These are phyloP conservation scores for Drosophila tripunctata DNA, from an alignment of 2,888 invertebrate genomes.

Conservation along the genomic window DNA sequence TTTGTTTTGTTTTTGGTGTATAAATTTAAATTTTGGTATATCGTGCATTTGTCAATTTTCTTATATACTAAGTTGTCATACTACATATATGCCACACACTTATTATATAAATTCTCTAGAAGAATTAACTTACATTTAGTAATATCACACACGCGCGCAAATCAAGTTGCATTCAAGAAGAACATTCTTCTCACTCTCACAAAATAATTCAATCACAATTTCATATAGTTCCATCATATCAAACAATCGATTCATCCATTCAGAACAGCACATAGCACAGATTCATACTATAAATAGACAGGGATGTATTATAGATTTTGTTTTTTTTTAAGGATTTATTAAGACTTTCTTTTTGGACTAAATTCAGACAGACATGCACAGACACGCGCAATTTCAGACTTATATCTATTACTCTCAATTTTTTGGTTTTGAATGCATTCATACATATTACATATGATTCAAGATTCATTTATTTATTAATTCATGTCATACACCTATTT, in stretches of 20 bases:
- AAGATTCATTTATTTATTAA: constrained; percentile 8
- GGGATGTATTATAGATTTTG: constrained; percentile 13
- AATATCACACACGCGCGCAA: constrained; percentile 78
- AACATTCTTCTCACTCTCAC: constrained; percentile 12
- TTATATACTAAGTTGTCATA: constrained; percentile 59
- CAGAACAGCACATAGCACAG: constrained; percentile 36
- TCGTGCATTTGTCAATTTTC: constrained; percentile 30
- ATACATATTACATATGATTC: constrained; percentile 22
- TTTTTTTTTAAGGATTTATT: constrained; percentile 25
- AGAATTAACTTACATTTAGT: constrained; percentile 63
- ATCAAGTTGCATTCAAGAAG: constrained; percentile 45
- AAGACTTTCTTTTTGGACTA: constrained; percentile 18
- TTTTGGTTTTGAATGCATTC: constrained; percentile 23
- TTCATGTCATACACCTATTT: constrained; percentile 18
- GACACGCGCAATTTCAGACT: constrained; percentile 28
- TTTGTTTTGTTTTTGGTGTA: constrained; percentile 27
- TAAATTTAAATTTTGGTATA: constrained; percentile 36
- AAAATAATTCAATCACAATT: constrained; percentile 41
- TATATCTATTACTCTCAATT: constrained; percentile 31
- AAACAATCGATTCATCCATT: constrained; percentile 29
- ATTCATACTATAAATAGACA: constrained; percentile 54
- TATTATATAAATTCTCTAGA: constrained; percentile 43
- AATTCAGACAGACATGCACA: constrained; percentile 20
- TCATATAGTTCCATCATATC: constrained; percentile 18
- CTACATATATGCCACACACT: constrained; percentile 9